These are phyloP conservation scores for Crocallis elinguaria DNA, from an alignment of 2,888 invertebrate genomes.

Conservation along the genomic window DNA sequence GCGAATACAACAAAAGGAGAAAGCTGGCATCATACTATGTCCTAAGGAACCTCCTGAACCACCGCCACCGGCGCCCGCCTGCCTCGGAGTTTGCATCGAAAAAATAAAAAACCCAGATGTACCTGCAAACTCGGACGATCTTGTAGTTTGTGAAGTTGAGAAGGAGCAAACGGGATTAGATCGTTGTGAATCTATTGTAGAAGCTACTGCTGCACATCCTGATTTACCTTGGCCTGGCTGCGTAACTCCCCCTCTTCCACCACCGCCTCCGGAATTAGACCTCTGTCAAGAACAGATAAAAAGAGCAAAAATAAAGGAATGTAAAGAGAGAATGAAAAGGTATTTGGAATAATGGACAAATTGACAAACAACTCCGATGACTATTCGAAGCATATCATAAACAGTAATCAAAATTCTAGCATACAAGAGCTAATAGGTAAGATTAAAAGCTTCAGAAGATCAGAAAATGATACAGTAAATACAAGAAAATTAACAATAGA, in stretches of 20 bases:
- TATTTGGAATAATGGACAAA: conserved; percentile 51
- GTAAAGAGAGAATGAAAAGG: conserved; percentile 57
- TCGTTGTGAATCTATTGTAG: conserved; percentile 54
- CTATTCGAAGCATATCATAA: conserved; percentile 9
- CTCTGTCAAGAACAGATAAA: conserved; percentile 56
- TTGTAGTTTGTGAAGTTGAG: conserved; percentile 51
- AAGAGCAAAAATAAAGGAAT: conserved; percentile 44
- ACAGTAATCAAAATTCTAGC: conserved; percentile 28
- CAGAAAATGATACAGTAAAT: conserved; percentile 38
- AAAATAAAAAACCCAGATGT: conserved; percentile 61
- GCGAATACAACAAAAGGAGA: conserved; percentile 45
- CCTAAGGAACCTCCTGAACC: conserved; percentile 46
- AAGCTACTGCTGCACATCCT: conserved; percentile 40
- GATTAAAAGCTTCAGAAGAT: conserved; percentile 36
- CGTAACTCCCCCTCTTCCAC: conserved; percentile 48
- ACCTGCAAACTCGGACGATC: conserved; percentile 25
- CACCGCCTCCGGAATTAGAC: conserved; percentile 50
- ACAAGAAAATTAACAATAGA: conserved; percentile 44
- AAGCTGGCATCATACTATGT: conserved; percentile 61
- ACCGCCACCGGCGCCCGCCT: conserved; percentile 47
- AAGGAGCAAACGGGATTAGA: conserved; percentile 47
- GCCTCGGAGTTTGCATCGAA: conserved; percentile 61
- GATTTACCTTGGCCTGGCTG: conserved; percentile 54
- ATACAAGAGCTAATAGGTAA: conserved; percentile 46
- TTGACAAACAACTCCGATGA: conserved; percentile 13